phyloP scores from a whole-genome alignment of 1,140 invertebrate genomes.

The Drosophila lacteicornis region DNA sequence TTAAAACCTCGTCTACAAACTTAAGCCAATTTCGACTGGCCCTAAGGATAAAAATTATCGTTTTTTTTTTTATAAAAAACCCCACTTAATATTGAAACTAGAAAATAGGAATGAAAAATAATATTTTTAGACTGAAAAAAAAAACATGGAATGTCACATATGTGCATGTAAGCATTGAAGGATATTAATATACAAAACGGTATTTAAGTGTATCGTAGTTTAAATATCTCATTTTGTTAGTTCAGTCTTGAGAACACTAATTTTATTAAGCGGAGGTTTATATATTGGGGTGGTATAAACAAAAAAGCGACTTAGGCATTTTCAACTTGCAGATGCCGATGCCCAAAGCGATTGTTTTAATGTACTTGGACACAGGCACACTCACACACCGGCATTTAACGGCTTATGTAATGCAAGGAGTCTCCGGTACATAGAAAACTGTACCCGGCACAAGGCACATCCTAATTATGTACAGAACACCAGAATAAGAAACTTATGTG shows the following conservation, averaged over 20 bases:
- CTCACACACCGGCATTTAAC: conserved; percentile 14
- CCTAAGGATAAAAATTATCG: too few species aligned
- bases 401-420: conserved; percentile 38
- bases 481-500: conserved; percentile 50
- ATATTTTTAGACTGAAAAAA: too few species aligned
- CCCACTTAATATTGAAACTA: too few species aligned
- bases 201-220: background rate
- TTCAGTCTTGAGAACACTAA: conserved; percentile 4
- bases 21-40: too few species aligned
- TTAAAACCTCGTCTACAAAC: too few species aligned
- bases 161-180: background rate
- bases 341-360: conserved; percentile 40
- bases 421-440: conserved; percentile 75
- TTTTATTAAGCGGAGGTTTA: conserved; percentile 9
- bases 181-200: background rate
- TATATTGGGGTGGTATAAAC: background rate
- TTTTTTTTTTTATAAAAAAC: too few species aligned
- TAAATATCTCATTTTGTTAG: too few species aligned
- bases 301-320: conserved; percentile 20
- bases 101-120: too few species aligned
- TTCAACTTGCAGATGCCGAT: conserved; percentile 23
- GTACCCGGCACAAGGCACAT: conserved; percentile 62
- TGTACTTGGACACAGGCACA: conserved; percentile 12
- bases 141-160: too few species aligned
- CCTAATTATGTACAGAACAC: conserved; percentile 72